Percentiles rank a stretch among this genome's conserved stretches.
Evolutionary conservation across 2,888 invertebrate genomes (phyloP).

Genomic region (Trissolcus brochymenae): DNA sequence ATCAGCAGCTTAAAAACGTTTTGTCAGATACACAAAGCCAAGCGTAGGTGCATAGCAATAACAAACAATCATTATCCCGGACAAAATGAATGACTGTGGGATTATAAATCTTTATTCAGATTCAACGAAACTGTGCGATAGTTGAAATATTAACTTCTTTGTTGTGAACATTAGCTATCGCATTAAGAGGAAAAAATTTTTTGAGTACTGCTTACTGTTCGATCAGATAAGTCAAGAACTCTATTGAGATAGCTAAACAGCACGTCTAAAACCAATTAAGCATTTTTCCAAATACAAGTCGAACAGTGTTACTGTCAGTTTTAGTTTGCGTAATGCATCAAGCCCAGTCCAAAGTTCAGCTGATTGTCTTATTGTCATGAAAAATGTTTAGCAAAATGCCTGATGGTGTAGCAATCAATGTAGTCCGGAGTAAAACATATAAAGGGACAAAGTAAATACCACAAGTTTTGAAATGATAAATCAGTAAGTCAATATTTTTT

Average conservation of each 20-base stretch:
- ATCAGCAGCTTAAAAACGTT: background rate
- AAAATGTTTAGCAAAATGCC: too few relatives aligned
- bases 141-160: constrained; percentile 20
- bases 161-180: background rate
- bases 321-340: too few relatives aligned
- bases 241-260: constrained; percentile 2
- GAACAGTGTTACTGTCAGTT: too few relatives aligned
- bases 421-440: too few relatives aligned
- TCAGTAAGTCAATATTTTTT: too few relatives aligned
- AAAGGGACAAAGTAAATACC: too few relatives aligned
- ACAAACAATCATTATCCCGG: constrained; percentile 8
- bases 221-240: background rate
- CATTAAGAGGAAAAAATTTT: background rate
- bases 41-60: background rate
- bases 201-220: background rate
- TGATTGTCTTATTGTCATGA: too few relatives aligned
- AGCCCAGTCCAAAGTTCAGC: too few relatives aligned
- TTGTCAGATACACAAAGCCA: constrained; percentile 13
- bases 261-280: background rate
- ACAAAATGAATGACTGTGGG: constrained; percentile 13
- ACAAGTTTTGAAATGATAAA: too few relatives aligned
- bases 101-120: constrained; percentile 22
- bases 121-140: constrained; percentile 4
- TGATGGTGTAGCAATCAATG: too few relatives aligned
- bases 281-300: background rate